phyloP scores from a whole-genome alignment of 2,113 vertebrate genomes.

The Cyprinus carpio region DNA sequence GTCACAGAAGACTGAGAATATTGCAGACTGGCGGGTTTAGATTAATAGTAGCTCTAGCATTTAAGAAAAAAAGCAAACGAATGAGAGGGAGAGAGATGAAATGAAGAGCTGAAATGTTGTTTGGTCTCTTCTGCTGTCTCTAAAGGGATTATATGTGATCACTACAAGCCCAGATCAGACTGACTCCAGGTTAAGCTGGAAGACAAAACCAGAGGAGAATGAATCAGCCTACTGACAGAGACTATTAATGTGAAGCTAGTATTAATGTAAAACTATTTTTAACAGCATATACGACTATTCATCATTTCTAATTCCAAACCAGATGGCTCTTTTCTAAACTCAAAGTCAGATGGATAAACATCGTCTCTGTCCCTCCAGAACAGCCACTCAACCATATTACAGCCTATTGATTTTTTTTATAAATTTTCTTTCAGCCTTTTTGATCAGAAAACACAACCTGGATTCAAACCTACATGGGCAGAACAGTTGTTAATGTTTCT shows the following conservation, averaged over 20 bases:
- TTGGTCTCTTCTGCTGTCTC: neutral
- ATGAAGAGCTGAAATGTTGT: neutral
- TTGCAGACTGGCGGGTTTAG: neutral
- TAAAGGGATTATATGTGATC: constrained; percentile 21
- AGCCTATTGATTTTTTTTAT: neutral
- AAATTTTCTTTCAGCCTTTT: neutral
- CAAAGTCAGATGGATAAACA: neutral
- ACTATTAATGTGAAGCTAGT: neutral
- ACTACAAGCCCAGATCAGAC: neutral
- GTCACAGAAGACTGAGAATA: neutral
- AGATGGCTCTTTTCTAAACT: neutral
- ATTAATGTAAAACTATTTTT: neutral
- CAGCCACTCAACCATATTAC: neutral
- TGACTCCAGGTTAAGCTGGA: neutral
- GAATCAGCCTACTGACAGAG: neutral
- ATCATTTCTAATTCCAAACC: neutral
- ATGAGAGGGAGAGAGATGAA: neutral
- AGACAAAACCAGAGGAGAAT: neutral
- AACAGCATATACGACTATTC: neutral
- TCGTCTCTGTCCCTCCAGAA: neutral
- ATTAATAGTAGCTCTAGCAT: neutral
- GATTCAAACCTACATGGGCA: neutral
- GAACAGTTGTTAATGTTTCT: neutral
- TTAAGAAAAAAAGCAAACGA: neutral
- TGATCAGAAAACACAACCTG: neutral